A percentile compares a stretch with the other conserved stretches of the same genome.
Conservation (phyloP, 2,113 vertebrate genomes). For the Amblyornis subalaris region DNA sequence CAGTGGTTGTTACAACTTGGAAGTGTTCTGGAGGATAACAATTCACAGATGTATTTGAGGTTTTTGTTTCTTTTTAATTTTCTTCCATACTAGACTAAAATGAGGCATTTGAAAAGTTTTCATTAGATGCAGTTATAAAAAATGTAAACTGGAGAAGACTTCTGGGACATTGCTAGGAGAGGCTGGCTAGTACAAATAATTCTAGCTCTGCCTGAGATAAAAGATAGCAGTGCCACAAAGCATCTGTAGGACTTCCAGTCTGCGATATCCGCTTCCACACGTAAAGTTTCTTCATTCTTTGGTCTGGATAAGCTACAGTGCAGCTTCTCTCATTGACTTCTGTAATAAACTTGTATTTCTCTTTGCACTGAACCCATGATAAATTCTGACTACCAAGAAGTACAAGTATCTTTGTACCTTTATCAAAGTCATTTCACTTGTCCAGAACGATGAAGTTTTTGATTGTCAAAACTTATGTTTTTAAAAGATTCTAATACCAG, state of each 20-base stretch:
- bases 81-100: background rate
- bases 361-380: background rate
- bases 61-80: background rate
- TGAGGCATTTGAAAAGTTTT: background rate
- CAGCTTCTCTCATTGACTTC: background rate
- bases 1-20: background rate
- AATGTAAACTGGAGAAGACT: background rate
- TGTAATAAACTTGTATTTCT: background rate
- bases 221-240: background rate
- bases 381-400: background rate
- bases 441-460: background rate
- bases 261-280: rapidly evolving
- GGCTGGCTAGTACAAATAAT: background rate
- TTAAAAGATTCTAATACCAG: background rate
- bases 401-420: background rate
- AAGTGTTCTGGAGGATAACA: conserved; percentile 15
- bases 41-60: conserved; percentile 28
- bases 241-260: background rate
- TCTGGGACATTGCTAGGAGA: background rate
- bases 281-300: background rate
- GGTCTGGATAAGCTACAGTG: background rate
- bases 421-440: background rate
- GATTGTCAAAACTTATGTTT: background rate
- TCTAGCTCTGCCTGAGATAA: background rate
- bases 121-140: background rate